Evolutionary conservation across 1,140 invertebrate genomes (phyloP), one percentile per base, ranked within the genome.

Genomic region (Drosophila kepulauana): DNA sequence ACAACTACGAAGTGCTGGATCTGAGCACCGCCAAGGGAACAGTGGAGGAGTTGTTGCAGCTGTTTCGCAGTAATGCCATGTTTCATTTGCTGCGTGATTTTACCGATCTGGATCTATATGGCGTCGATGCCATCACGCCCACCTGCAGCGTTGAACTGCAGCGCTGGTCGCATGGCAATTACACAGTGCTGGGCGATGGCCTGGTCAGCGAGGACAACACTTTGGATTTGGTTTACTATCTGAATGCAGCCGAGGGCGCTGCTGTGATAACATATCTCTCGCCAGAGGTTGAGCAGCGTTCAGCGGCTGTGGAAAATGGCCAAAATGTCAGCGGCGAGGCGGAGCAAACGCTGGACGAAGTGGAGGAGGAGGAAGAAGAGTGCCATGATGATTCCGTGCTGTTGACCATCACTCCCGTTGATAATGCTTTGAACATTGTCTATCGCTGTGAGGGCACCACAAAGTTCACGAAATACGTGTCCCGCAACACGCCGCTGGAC

Each of bases 341-440:
- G 8, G 64, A 64, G 4, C 48, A 49, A 10, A 49, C 67, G 1
- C 25, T 52, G 1, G 73, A 79, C 3, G 61, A 78, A n/a, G 48
- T 49, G 28, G 69, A 66, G 5, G 63, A 62, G 25, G 79, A 72
- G 3, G 63, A 62, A 3, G 85, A 89, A 15, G 81, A 82, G 8
- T 69, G 75, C 30, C 63, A 72, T 2, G 75, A 91, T 13, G 85
- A 92, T 38, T 76, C 80, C 10, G 84, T 79, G 33, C 58, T 92
- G 15, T 59, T 95, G 13, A 94, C 94, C 2, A 91, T 95, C 71
- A 94, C 92, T 73, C 93, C 94, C 2, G 91, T 93, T 38, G 93
- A 95, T 88, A 96, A 96, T 93, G 93, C 94, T 58, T 91, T 96
- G 5, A 95, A 94, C 85, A 93, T 96, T n/a, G 94, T 96, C 25